These are phyloP conservation scores for Cyprinodon diabolis DNA, from an alignment of 2,797 vertebrate genomes.

Conservation along the genomic window DNA sequence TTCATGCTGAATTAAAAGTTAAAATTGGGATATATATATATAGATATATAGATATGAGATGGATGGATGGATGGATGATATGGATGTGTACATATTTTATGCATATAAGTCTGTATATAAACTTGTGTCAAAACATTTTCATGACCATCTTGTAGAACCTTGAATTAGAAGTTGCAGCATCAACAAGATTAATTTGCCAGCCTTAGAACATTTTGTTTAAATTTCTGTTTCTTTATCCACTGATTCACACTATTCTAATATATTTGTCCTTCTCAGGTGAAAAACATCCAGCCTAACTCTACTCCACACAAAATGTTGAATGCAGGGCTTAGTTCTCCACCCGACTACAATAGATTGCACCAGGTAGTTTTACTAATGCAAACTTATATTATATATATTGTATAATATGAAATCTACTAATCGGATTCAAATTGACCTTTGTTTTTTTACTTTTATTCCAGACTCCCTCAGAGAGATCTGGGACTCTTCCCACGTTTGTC, in stretches of 20 bases:
- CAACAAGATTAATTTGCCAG: too few species aligned
- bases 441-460: constrained; percentile 44
- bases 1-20: too few species aligned
- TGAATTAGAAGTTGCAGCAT: too few species aligned
- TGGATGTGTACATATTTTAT: too few species aligned
- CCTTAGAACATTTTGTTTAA: too few species aligned
- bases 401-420: background rate
- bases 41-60: too few species aligned
- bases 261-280: constrained; percentile 43
- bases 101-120: too few species aligned
- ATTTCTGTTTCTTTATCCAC: too few species aligned
- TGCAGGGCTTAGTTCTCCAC: constrained; percentile 54
- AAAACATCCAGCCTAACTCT: constrained; percentile 43
- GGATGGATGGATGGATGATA: too few species aligned
- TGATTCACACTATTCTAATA: background rate
- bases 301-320: constrained; percentile 48
- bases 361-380: constrained; percentile 50
- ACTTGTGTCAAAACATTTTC: too few species aligned
- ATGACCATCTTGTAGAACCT: too few species aligned
- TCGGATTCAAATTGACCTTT: background rate
- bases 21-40: too few species aligned
- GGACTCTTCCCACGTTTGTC: constrained; percentile 59
- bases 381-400: background rate
- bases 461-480: constrained; percentile 56
- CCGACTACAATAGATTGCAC: constrained; percentile 66